phyloP scores from a whole-genome alignment of 2,113 vertebrate genomes.

The Dasyornis broadbenti region DNA sequence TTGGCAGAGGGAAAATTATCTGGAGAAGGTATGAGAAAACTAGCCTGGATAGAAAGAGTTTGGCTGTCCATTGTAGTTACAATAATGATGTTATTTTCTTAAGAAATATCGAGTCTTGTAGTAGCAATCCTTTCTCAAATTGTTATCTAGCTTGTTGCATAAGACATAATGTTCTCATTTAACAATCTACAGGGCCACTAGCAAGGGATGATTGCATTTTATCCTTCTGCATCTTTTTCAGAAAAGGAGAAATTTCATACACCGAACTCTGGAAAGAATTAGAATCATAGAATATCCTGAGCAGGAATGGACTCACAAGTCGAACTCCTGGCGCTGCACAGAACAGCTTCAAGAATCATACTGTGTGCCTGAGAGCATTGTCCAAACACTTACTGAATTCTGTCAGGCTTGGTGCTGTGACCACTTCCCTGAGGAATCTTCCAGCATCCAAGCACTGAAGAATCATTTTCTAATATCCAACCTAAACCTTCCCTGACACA shows the following conservation, averaged over 20 bases:
- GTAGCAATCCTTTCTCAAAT: background rate
- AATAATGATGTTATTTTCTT: background rate
- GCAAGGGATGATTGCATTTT: background rate
- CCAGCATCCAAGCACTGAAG: background rate
- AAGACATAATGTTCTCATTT: background rate
- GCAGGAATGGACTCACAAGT: background rate
- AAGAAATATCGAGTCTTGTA: background rate
- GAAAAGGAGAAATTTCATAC: background rate
- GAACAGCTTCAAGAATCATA: background rate
- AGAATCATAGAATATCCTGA: background rate
- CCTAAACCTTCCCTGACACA: background rate
- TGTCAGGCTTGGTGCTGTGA: background rate
- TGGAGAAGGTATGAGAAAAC: background rate
- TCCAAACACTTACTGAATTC: background rate
- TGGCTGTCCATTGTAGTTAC: background rate
- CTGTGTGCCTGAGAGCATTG: background rate
- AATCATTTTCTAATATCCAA: background rate
- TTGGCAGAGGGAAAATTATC: background rate
- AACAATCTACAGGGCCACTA: background rate
- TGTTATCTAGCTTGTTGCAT: background rate
- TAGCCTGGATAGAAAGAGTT: background rate
- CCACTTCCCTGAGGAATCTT: background rate
- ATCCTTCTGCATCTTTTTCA: background rate
- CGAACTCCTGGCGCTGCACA: background rate
- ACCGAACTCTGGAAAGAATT: background rate